Evolutionary conservation across 2,888 invertebrate genomes (phyloP).

Genomic region (Cancer borealis): DNA sequence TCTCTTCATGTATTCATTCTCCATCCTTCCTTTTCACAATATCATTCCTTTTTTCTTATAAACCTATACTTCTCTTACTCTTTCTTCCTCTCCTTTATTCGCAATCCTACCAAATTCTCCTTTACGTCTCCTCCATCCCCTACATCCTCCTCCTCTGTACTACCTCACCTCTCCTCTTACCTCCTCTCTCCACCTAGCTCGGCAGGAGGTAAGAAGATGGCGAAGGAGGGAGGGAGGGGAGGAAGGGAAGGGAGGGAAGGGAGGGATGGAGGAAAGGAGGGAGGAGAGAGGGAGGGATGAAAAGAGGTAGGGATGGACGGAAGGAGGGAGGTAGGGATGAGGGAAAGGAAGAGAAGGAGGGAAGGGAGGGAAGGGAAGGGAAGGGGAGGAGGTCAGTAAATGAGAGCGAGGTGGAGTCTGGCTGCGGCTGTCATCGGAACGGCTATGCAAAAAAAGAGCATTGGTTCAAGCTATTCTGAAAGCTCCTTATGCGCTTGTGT

Average conservation of each 20-base stretch:
- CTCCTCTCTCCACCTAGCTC: neutral
- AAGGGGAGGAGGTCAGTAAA: neutral
- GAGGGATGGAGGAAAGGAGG: neutral
- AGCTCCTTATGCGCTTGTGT: slow-evolving; percentile 2
- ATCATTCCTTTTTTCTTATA: too few species aligned
- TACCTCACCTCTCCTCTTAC: too few species aligned
- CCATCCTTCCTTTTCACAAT: too few species aligned
- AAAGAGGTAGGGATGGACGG: too few species aligned
- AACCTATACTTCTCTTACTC: too few species aligned
- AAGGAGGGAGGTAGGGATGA: neutral
- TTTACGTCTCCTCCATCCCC: neutral
- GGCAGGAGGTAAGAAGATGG: neutral
- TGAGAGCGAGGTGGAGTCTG: neutral
- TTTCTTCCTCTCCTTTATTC: too few species aligned
- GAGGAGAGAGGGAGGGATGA: neutral
- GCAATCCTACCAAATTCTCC: too few species aligned
- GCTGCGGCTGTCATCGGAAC: neutral
- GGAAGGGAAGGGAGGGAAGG: neutral
- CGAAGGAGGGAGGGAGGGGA: neutral
- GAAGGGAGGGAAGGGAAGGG: neutral
- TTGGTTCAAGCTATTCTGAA: neutral
- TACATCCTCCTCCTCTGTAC: neutral
- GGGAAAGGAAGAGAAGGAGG: too few species aligned
- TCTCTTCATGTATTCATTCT: too few species aligned
- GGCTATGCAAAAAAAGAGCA: slow-evolving; percentile 2